Conservation (phyloP, 2,797 vertebrate species). For the Ataeniobius toweri region DNA sequence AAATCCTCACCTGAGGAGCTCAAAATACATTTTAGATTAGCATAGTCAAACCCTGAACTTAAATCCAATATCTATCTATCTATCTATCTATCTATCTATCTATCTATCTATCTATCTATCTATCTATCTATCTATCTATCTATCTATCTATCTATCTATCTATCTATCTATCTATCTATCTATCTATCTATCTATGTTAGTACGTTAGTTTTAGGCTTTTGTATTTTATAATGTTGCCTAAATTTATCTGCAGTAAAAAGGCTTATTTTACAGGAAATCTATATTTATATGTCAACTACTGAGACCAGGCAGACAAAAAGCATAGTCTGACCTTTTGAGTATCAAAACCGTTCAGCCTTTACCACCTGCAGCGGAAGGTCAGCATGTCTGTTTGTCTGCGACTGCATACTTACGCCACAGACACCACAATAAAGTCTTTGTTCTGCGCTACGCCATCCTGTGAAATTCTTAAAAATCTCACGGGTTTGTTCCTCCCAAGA, state of each 20-base stretch:
- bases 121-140: too few species aligned
- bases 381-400: constrained; percentile 22
- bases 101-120: too few species aligned
- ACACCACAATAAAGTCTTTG: constrained; percentile 34
- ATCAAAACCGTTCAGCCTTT: constrained; percentile 26
- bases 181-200: neutral
- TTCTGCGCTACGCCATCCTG: constrained; percentile 11
- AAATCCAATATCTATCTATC: neutral
- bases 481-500: constrained; percentile 10
- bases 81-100: too few species aligned
- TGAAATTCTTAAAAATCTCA: constrained; percentile 17
- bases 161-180: constrained; percentile 33
- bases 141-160: neutral
- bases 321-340: constrained; percentile 41
- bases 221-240: neutral
- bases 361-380: constrained; percentile 65
- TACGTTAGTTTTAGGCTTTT: neutral
- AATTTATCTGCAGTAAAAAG: neutral
- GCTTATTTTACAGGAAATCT: neutral
- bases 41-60: neutral
- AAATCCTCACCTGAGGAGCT: neutral
- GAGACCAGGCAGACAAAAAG: constrained; percentile 44
- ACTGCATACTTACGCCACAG: constrained; percentile 6
- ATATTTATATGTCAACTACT: neutral
- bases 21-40: neutral